phyloP scores from a whole-genome alignment of 2,888 invertebrate species.

The Diarsia mendica region DNA sequence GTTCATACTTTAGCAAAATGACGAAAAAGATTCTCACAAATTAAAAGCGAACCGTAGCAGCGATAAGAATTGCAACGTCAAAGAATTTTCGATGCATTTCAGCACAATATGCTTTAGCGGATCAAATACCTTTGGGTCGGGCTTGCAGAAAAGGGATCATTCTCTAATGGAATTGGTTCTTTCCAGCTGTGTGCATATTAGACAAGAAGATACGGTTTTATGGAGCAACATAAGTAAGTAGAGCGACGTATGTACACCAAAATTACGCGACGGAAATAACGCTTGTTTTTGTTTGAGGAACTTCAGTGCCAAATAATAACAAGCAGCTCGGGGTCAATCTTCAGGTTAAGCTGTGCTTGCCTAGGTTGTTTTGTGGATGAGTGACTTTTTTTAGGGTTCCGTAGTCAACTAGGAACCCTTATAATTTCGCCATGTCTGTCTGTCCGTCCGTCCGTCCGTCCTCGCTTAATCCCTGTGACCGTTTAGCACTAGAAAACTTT shows the following conservation, averaged over 20 bases:
- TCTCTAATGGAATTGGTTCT: slow-evolving; percentile 78
- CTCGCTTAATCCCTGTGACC: too few relatives aligned
- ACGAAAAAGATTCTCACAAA: slow-evolving; percentile 50
- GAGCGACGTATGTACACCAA: not conserved
- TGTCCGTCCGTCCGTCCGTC: too few relatives aligned
- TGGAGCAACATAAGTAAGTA: not conserved
- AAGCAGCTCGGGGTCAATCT: too few relatives aligned
- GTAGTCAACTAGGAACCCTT: too few relatives aligned
- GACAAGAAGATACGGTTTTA: slow-evolving; percentile 59
- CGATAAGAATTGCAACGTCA: slow-evolving; percentile 64
- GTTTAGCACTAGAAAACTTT: too few relatives aligned
- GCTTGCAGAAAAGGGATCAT: slow-evolving; percentile 70
- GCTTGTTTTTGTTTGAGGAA: too few relatives aligned
- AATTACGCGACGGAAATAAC: not conserved
- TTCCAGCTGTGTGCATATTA: slow-evolving; percentile 65
- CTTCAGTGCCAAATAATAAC: too few relatives aligned
- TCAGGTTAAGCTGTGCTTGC: too few relatives aligned
- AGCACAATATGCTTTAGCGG: slow-evolving; percentile 65
- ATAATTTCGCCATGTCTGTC: too few relatives aligned
- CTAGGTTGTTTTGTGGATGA: too few relatives aligned
- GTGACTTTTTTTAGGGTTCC: too few relatives aligned
- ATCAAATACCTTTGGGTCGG: slow-evolving; percentile 66
- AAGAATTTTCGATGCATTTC: slow-evolving; percentile 70
- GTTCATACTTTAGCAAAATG: slow-evolving; percentile 33
- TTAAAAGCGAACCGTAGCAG: slow-evolving; percentile 54